phyloP scores from a whole-genome alignment of 92 coral and sea anemone genomes.

The Umimayanthus chanpuru region DNA sequence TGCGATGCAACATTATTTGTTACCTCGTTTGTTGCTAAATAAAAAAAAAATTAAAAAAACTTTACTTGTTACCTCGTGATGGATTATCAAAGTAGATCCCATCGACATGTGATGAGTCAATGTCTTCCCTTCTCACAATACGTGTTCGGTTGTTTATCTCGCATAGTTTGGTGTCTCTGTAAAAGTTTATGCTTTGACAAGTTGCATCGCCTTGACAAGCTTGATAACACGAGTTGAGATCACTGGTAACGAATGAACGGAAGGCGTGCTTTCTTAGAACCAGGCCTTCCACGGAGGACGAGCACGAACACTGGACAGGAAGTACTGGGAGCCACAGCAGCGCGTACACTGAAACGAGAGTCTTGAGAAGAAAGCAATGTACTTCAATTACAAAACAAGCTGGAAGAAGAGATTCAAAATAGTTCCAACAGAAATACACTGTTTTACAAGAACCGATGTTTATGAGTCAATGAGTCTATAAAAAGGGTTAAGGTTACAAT shows the following conservation, averaged over 20 bases:
- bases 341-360: neutral
- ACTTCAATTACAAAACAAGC: too few relatives aligned
- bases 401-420: neutral
- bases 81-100: slow-evolving; percentile 55
- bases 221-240: slow-evolving; percentile 48
- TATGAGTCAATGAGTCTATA: too few relatives aligned
- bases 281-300: slow-evolving; percentile 48
- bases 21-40: too few relatives aligned
- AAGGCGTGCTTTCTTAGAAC: slow-evolving; percentile 32
- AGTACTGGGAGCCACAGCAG: neutral
- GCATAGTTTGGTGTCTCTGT: slow-evolving; percentile 39
- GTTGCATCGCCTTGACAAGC: slow-evolving; percentile 32
- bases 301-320: neutral
- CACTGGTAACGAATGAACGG: neutral
- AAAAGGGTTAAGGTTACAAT: too few relatives aligned
- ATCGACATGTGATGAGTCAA: neutral
- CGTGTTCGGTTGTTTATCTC: slow-evolving; percentile 54
- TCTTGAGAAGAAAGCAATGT: neutral
- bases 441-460: too few relatives aligned
- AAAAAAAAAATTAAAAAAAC: too few relatives aligned
- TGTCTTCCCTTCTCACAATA: neutral
- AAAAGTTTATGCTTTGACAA: slow-evolving; percentile 57
- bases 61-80: slow-evolving; percentile 39
- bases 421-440: neutral
- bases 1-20: neutral